Conservation (phyloP, 2,113 vertebrate species). For the Nerophis lumbriciformis region DNA sequence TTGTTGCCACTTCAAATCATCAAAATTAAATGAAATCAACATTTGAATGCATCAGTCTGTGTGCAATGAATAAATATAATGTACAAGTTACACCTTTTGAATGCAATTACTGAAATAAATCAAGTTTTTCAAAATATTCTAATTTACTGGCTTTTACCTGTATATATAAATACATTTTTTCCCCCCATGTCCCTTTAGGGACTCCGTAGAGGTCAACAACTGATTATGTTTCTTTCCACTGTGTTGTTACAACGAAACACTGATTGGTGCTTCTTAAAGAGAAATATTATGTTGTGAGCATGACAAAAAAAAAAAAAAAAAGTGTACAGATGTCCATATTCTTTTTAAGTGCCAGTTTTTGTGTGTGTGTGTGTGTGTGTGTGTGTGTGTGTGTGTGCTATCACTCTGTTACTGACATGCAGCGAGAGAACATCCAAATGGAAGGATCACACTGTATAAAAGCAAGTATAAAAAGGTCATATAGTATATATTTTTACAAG, state of each 20-base stretch:
- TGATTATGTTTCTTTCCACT: constrained; percentile 21
- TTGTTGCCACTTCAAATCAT: no score
- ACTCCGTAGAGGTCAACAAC: constrained; percentile 1
- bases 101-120: no score
- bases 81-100: no score
- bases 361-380: constrained; percentile 34
- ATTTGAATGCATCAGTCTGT: no score
- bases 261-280: constrained; percentile 54
- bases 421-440: constrained; percentile 19
- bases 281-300: constrained; percentile 60
- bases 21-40: no score
- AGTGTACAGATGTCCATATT: constrained; percentile 72
- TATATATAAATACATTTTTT: no score
- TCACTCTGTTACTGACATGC: constrained; percentile 47
- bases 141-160: no score
- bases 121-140: no score
- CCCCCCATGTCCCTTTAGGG: no score
- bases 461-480: constrained; percentile 34
- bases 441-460: constrained; percentile 53
- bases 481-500: constrained; percentile 69
- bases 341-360: constrained; percentile 71
- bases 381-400: constrained; percentile 55
- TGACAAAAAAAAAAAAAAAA: constrained; percentile 51
- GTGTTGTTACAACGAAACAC: constrained; percentile 30
- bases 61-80: no score